These are phyloP conservation scores for Lysandra coridon DNA, from an alignment of 2,888 invertebrate species.

Conservation along the genomic window DNA sequence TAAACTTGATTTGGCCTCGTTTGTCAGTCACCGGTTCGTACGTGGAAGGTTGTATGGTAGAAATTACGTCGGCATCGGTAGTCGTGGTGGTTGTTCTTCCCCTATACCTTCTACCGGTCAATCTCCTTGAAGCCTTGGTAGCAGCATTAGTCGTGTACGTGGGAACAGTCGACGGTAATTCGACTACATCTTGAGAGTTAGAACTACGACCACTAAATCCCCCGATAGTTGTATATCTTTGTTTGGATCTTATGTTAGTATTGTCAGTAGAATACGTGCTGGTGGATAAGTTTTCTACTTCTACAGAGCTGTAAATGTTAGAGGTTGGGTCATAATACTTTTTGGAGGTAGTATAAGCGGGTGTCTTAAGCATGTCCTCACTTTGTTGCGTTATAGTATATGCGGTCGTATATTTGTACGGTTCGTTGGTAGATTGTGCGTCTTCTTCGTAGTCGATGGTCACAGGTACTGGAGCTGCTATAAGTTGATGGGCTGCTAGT, in stretches of 20 bases:
- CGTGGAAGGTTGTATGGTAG: slow-evolving; percentile 14
- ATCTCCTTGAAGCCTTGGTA: slow-evolving; percentile 15
- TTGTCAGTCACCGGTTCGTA: slow-evolving; percentile 6
- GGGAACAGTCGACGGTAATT: slow-evolving; percentile 5
- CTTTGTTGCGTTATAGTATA: slow-evolving; percentile 61
- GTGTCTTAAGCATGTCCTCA: slow-evolving; percentile 55
- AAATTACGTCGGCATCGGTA: slow-evolving; percentile 1
- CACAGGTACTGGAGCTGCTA: slow-evolving; percentile 69
- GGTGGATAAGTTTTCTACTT: slow-evolving; percentile 31
- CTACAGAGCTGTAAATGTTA: slow-evolving; percentile 44
- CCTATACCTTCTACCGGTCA: slow-evolving; percentile 13
- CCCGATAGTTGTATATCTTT: slow-evolving; percentile 32
- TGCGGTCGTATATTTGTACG: slow-evolving; percentile 31
- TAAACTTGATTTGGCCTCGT: slow-evolving; percentile 11
- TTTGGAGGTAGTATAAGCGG: slow-evolving; percentile 48
- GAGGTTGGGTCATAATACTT: slow-evolving; percentile 51
- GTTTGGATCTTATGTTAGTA: slow-evolving; percentile 34
- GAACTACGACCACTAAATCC: slow-evolving; percentile 36
- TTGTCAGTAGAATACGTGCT: slow-evolving; percentile 30
- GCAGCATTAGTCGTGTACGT: slow-evolving; percentile 31
- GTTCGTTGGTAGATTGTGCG: slow-evolving; percentile 45
- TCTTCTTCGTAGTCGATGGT: slow-evolving; percentile 61
- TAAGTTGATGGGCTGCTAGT: slow-evolving; percentile 71
- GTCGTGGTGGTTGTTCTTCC: not conserved
- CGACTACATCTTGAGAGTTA: slow-evolving; percentile 28